Evolutionary conservation across 2,113 vertebrate genomes (phyloP), one percentile per base, ranked within the genome.

Genomic region (Oreotrochilus melanogaster): DNA sequence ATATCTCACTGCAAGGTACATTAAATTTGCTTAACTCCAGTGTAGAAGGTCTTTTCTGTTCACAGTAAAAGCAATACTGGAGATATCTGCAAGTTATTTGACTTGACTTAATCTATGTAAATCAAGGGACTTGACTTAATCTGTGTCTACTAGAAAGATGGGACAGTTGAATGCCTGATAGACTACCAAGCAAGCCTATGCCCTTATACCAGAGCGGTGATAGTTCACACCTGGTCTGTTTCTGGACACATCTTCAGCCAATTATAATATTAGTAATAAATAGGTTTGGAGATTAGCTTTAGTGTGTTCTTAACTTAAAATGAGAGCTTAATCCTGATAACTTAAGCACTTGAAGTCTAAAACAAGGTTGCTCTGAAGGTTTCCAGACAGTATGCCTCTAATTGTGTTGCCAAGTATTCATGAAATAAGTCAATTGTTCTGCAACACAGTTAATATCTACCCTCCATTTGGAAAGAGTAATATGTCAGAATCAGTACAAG

Each of bases 201-300:
- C 14, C 21, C 18, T 0, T 0, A 7, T 21, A 75, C 18, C 13
- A 6, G 1, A 18, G 14, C 8, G 4, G 6, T 31, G 22, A 45
- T 13, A 62, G 9, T 8, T 70, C n/a, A 45, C 5, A 54, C 17
- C 23, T 30, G 18, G 1, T 51, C 42, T 78, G 13, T 54, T 10
- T 19, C 15, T 8, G 48, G 19, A 17, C 47, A 54, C 1, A 4
- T n/a, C 7, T 66, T 30, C 42, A 56, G 15, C 12, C 19, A 89
- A 42, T 4, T 8, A 51, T n/a, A 70, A 27, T n/a, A 30, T 10
- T 24, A 54, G 10, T 21, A 70, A 39, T n/a, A 86, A 78, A 43
- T 24, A 78, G 53, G 2, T 31, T 31, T 62, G 17, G 74, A 87
- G 31, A 66, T 11, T 78, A 70, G 5, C 9, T 72, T 61, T 33